Evolutionary conservation across 2,113 vertebrate species (phyloP).

Genomic region (Cebus imitator): DNA sequence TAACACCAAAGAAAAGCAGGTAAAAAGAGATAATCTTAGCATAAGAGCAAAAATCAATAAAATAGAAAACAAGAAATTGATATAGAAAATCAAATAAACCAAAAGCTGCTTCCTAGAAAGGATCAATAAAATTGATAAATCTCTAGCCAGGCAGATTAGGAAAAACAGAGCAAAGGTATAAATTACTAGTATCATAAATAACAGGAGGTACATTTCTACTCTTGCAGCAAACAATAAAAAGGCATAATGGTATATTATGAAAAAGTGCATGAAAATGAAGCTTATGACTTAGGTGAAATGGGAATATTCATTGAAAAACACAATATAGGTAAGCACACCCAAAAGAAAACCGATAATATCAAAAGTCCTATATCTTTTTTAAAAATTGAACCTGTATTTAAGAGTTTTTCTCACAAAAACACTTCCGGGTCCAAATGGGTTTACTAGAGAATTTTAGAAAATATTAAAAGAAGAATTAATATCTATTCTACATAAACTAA

Average conservation of each 20-base stretch:
- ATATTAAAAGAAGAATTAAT: neutral
- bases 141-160: neutral
- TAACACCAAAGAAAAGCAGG: neutral
- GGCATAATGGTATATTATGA: rapidly evolving
- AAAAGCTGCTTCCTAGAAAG: neutral
- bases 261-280: neutral
- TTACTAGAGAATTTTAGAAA: neutral
- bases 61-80: neutral
- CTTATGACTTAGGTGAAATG: neutral
- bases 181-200: neutral
- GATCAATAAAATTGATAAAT: neutral
- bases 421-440: neutral
- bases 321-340: neutral
- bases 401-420: neutral
- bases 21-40: neutral
- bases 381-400: neutral
- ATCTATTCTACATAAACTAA: neutral
- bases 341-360: neutral
- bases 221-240: neutral
- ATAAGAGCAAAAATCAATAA: neutral
- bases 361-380: neutral
- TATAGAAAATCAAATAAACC: neutral
- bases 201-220: neutral
- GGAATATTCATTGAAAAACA: neutral
- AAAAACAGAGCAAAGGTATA: neutral